Percentiles rank a stretch among this genome's conserved stretches.
Conservation (phyloP, 2,113 vertebrate species). For the Tragulus kanchil region DNA sequence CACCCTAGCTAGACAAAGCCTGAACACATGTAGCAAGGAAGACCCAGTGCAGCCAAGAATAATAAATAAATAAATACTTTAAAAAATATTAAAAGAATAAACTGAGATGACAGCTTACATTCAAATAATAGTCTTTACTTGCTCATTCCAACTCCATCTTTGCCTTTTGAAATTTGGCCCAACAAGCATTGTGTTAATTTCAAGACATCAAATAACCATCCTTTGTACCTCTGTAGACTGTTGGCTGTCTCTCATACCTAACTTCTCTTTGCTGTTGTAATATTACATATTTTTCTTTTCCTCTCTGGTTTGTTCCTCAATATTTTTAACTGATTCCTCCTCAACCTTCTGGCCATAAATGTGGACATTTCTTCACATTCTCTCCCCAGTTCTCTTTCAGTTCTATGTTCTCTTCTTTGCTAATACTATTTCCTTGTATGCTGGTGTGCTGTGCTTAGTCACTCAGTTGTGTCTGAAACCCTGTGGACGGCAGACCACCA, state of each 20-base stretch:
- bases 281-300: neutral
- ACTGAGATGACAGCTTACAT: neutral
- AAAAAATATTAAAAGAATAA: neutral
- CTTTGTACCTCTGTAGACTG: neutral
- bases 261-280: neutral
- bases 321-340: neutral
- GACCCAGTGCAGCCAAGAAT: too few relatives aligned
- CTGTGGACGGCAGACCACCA: neutral
- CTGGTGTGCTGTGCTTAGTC: neutral
- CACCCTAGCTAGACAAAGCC: too few relatives aligned
- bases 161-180: neutral
- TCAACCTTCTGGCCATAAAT: accelerated
- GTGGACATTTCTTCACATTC: neutral
- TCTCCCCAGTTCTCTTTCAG: neutral
- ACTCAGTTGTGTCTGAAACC: neutral
- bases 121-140: slow-evolving; percentile 12
- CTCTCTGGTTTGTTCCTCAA: neutral
- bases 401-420: neutral
- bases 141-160: neutral
- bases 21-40: too few relatives aligned
- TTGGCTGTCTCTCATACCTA: neutral
- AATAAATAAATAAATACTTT: too few relatives aligned
- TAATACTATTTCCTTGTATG: neutral
- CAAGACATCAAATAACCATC: neutral
- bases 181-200: neutral